Conservation (phyloP, 37 sponge, comb jelly and placozoan genomes). For the Ianthella basta region DNA sequence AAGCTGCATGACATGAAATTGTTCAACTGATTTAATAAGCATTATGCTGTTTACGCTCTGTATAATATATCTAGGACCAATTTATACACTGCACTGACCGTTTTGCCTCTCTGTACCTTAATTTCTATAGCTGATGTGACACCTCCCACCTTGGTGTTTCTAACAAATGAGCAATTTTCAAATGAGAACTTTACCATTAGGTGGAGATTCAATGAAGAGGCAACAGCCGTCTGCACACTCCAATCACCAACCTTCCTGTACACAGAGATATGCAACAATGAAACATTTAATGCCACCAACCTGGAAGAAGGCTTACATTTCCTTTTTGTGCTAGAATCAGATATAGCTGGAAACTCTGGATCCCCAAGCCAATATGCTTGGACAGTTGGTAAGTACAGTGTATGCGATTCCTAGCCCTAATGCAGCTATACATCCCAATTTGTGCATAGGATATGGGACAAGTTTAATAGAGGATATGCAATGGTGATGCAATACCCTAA, state of each 20-base stretch:
- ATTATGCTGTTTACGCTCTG: too few species aligned
- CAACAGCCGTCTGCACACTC: slow-evolving; percentile 6
- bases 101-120: too few species aligned
- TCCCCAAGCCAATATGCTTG: not conserved
- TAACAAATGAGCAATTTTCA: not conserved
- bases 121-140: not conserved
- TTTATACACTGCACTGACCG: too few species aligned
- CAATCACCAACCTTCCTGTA: not conserved
- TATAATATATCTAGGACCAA: too few species aligned
- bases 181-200: slow-evolving; percentile 6
- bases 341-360: slow-evolving; percentile 14
- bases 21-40: too few species aligned
- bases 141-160: slow-evolving; percentile 4
- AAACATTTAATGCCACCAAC: not conserved
- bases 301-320: slow-evolving; percentile 15
- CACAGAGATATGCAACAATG: not conserved
- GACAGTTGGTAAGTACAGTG: slow-evolving; percentile 21
- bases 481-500: too few species aligned
- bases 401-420: too few species aligned
- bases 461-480: too few species aligned
- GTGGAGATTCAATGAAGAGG: slow-evolving; percentile 5
- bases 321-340: not conserved
- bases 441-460: too few species aligned
- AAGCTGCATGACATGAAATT: too few species aligned
- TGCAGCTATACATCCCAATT: too few species aligned